These are phyloP conservation scores for Squalus acanthias DNA, from an alignment of 2,797 vertebrate genomes.

Conservation along the genomic window DNA sequence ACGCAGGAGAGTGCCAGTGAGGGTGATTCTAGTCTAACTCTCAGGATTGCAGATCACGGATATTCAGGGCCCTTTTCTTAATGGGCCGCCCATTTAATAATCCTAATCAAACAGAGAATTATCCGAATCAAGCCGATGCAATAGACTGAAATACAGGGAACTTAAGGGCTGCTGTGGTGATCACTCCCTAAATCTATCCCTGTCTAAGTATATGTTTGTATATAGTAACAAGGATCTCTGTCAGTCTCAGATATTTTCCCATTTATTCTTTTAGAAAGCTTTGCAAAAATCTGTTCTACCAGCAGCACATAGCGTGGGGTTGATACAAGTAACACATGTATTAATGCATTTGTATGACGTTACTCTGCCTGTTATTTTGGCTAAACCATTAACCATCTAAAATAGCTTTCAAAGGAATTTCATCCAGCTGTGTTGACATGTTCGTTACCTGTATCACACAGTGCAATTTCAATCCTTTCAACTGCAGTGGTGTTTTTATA, in stretches of 20 bases:
- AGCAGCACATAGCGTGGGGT: too few relatives aligned
- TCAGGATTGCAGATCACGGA: not conserved
- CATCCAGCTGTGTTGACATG: not conserved
- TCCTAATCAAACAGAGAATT: not conserved
- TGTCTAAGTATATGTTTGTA: not conserved
- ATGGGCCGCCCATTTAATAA: not conserved
- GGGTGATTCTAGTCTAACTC: not conserved
- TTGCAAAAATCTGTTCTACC: too few relatives aligned
- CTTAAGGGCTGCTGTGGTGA: not conserved
- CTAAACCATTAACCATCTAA: not conserved
- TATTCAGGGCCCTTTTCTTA: not conserved
- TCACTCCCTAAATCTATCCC: not conserved
- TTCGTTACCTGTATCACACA: not conserved
- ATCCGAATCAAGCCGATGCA: not conserved
- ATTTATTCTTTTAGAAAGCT: too few relatives aligned
- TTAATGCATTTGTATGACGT: not conserved
- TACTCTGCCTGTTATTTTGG: not conserved
- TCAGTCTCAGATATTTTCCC: too few relatives aligned
- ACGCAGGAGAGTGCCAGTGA: not conserved
- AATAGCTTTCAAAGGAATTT: not conserved
- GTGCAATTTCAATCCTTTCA: not conserved
- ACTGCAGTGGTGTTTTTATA: not conserved
- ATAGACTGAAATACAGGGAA: not conserved
- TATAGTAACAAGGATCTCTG: not conserved
- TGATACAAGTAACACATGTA: not conserved